These are phyloP conservation scores for Cotesia chilonis DNA, from an alignment of 1,140 invertebrate genomes.

Conservation along the genomic window DNA sequence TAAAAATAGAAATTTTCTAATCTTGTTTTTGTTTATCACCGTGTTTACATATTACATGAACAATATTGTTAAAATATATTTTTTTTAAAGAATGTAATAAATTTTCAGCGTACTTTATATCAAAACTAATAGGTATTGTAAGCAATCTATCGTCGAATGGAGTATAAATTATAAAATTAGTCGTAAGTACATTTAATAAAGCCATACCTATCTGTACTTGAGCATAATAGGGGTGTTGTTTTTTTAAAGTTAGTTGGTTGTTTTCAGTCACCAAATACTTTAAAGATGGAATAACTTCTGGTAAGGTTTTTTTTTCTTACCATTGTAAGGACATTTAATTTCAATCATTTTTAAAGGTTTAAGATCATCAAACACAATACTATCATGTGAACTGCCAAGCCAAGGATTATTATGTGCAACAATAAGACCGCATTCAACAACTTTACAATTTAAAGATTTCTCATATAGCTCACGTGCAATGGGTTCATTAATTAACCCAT, in stretches of 20 bases:
- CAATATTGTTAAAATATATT: too few relatives aligned
- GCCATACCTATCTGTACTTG: neutral
- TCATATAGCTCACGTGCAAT: neutral
- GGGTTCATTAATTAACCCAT: neutral
- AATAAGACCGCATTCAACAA: neutral
- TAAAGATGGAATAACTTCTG: neutral
- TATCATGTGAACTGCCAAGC: neutral
- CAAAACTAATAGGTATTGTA: neutral
- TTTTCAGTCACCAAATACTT: too few relatives aligned
- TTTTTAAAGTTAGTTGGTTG: too few relatives aligned
- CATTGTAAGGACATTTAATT: neutral
- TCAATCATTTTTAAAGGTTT: neutral
- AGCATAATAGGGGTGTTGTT: neutral
- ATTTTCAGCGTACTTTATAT: too few relatives aligned
- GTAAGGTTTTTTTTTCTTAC: neutral
- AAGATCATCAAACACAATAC: neutral
- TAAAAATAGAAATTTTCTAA: too few relatives aligned
- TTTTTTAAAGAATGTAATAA: too few relatives aligned
- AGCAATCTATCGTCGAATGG: neutral
- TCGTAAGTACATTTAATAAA: neutral
- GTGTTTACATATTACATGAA: too few relatives aligned
- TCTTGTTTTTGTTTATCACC: too few relatives aligned
- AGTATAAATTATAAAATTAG: conserved; percentile 6
- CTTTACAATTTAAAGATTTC: neutral
- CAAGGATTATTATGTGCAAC: neutral